Base-by-base conservation (phyloP, 2,113 vertebrate genomes). In the Phoxinus phoxinus region DNA sequence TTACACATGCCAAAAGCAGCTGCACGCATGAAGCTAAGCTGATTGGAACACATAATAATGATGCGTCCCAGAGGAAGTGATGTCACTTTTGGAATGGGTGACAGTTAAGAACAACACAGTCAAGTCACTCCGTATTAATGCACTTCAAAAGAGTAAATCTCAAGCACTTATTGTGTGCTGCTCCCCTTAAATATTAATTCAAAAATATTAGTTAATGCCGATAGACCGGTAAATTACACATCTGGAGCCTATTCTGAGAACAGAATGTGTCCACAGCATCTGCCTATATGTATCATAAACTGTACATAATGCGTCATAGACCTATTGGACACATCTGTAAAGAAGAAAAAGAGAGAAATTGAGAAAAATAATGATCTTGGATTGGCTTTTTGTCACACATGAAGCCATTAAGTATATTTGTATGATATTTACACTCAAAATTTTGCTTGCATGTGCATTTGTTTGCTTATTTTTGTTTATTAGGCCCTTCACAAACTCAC, bases 231-330 rank as follows among this genome's bases (percentile, higher is more conserved):
- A 51, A 48, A 25, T 72, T 82, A 61, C 6, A 63, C 27, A 37
- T 44, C 44, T 61, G 15, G 30, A 56, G 53, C 53, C 19, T 56
- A 56, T 56, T 56, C 53, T 21, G 53, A 44, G 30, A 19, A 21
- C 6, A 51, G 44, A 72, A 76, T 25, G n/a, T 85, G 58, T 74
- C 46, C n/a, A 41, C 71, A 86, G 74, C 41, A 73, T 89, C 85
- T 83, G 84, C 81, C 56, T 78, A n/a, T 30, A 63, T 85, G 84
- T 30, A 27, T 51, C 74, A 80, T 73, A 65, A 51, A 46, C 69
- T 86, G 56, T 74, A 46, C 67, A 61, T 81, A 74, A 67, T 48
- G 84, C 63, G 19, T 88, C 86, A 88, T 87, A 75, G 83, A 81
- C 48, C 41, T 74, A 46, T 58, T 67, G 84, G 58, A 75, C 74